A percentile compares a stretch with the other conserved stretches of the same genome.
Evolutionary conservation across 2,888 invertebrate genomes (phyloP).

Genomic region (Argyra leucocephala): DNA sequence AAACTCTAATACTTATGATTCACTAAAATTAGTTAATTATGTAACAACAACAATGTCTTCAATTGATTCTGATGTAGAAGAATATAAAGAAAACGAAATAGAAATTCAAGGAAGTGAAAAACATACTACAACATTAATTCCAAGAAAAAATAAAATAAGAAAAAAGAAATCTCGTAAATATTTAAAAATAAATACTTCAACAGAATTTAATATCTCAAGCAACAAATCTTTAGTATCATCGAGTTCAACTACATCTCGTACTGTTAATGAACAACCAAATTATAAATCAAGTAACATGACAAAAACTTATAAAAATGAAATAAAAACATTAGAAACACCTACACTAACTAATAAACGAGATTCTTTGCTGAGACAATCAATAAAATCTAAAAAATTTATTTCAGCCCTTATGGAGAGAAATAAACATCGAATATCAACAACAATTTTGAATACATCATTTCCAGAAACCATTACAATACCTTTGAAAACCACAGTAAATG

Average conservation of each 20-base stretch:
- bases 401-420: background rate
- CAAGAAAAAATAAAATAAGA: background rate
- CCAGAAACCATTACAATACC: too few relatives aligned
- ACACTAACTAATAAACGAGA: background rate
- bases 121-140: background rate
- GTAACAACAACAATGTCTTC: background rate
- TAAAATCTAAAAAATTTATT: background rate
- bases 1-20: too few relatives aligned
- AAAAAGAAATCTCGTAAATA: background rate
- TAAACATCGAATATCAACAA: background rate
- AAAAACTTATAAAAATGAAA: background rate
- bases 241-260: too few relatives aligned
- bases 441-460: too few relatives aligned
- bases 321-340: background rate
- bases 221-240: too few relatives aligned
- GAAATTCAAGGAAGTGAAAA: background rate
- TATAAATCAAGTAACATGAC: too few relatives aligned
- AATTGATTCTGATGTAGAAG: background rate
- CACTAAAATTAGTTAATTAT: too few relatives aligned
- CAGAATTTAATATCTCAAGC: too few relatives aligned
- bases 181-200: too few relatives aligned
- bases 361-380: background rate
- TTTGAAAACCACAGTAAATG: too few relatives aligned
- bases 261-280: too few relatives aligned
- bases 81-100: background rate